Base-by-base conservation (phyloP, 2,888 invertebrate genomes). In the Nyleta sp. region DNA sequence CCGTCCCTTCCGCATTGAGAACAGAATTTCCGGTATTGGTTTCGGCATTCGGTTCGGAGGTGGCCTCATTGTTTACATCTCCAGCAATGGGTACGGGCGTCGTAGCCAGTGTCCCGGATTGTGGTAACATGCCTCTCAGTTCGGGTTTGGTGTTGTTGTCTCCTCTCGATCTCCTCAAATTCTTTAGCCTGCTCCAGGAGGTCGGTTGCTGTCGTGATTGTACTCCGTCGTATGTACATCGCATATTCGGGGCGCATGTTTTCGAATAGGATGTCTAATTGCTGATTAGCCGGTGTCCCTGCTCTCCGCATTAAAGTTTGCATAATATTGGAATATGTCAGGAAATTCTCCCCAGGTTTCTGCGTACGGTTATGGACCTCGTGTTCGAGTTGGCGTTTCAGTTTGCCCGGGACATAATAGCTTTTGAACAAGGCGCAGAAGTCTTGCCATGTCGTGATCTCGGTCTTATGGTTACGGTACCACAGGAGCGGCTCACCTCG, bases 401-500 rank as follows among this genome's bases (percentile, higher is more conserved):
- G n/a, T n/a, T n/a, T n/a, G n/a, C n/a, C n/a, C n/a, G n/a, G n/a
- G n/a, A n/a, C n/a, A n/a, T n/a, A n/a, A n/a, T n/a, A n/a, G n/a
- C n/a, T n/a, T n/a, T n/a, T n/a, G n/a, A n/a, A n/a, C n/a, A n/a
- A n/a, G n/a, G n/a, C n/a, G n/a, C n/a, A n/a, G n/a, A n/a, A n/a
- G n/a, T n/a, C n/a, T n/a, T n/a, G n/a, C n/a, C n/a, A n/a, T n/a
- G n/a, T n/a, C n/a, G n/a, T n/a, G n/a, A n/a, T n/a, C n/a, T n/a
- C 28, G 4, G 28, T 28, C 7, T 22, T 33, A 13, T 68, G 35
- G 22, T 68, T 68, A 1, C 57, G 57, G 18, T 48, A 68, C 57
- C 38, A 59, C 2, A 48, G 13, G 1, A 68, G 38, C 2, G 68
- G 0, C 5, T 48, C 57, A 2, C 57, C 50, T 2, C 44, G 17